These are phyloP conservation scores for Garrulus glandarius DNA, from an alignment of 2,797 vertebrate species.

Conservation along the genomic window DNA sequence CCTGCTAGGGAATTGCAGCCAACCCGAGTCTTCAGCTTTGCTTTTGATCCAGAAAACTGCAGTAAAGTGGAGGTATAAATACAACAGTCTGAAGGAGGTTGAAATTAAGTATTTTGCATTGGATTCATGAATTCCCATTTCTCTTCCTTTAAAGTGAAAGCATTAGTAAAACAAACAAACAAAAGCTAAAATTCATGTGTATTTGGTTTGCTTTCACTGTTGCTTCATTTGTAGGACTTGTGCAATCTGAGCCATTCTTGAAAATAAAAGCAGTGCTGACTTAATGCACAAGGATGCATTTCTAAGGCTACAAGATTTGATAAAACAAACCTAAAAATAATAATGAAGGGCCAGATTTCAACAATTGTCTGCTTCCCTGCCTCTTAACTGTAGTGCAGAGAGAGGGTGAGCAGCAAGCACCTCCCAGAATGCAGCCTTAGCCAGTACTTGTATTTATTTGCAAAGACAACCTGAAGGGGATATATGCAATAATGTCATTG, in stretches of 20 bases:
- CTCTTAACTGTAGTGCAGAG: not conserved
- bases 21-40: not conserved
- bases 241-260: constrained; percentile 44
- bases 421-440: not conserved
- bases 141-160: not conserved
- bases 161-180: not conserved
- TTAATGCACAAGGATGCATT: not conserved
- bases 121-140: not conserved
- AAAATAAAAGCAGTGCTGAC: constrained; percentile 28
- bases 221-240: constrained; percentile 1
- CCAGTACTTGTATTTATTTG: not conserved
- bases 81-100: not conserved
- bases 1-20: not conserved
- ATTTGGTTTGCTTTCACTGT: not conserved
- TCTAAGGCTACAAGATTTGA: not conserved
- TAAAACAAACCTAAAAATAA: not conserved
- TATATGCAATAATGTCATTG: constrained; percentile 4
- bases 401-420: not conserved
- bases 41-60: not conserved
- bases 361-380: not conserved
- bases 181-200: not conserved
- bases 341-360: not conserved
- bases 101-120: not conserved
- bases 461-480: constrained; percentile 16
- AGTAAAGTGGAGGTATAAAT: not conserved